A percentile compares a stretch with the other conserved stretches of the same genome.
Conservation (phyloP, 2,888 invertebrate species). For the Chironomus tentans region DNA sequence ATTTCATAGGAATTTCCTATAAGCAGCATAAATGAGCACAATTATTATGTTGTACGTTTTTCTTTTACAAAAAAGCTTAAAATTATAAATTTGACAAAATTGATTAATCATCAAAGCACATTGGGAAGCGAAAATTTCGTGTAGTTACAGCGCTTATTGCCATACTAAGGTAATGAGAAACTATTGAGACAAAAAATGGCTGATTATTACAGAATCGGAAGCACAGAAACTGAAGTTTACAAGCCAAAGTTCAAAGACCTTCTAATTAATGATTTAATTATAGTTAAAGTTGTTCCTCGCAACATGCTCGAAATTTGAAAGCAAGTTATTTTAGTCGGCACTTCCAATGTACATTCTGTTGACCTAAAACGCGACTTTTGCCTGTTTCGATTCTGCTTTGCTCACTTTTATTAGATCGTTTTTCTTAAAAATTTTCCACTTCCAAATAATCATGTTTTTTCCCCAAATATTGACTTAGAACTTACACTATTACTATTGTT, state of each 20-base stretch:
- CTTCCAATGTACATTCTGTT: neutral
- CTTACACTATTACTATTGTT: slow-evolving; percentile 53
- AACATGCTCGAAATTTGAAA: neutral
- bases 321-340: neutral
- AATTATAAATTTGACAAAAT: too few relatives aligned
- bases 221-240: neutral
- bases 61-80: too few relatives aligned
- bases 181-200: slow-evolving; percentile 18
- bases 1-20: too few relatives aligned
- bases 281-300: neutral
- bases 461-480: slow-evolving; percentile 33
- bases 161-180: neutral
- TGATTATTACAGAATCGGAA: slow-evolving; percentile 17
- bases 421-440: slow-evolving; percentile 16
- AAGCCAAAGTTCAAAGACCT: slow-evolving; percentile 15
- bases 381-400: neutral
- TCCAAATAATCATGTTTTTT: slow-evolving; percentile 25
- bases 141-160: too few relatives aligned
- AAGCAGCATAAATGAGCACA: too few relatives aligned
- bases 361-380: neutral
- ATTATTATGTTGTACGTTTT: too few relatives aligned
- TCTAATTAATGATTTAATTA: neutral
- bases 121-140: too few relatives aligned
- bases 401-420: slow-evolving; percentile 22
- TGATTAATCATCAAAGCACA: too few relatives aligned